Evolutionary conservation across 1,140 invertebrate species (phyloP), one percentile per base, ranked within the genome.

Genomic region (Neodiprion lecontei): DNA sequence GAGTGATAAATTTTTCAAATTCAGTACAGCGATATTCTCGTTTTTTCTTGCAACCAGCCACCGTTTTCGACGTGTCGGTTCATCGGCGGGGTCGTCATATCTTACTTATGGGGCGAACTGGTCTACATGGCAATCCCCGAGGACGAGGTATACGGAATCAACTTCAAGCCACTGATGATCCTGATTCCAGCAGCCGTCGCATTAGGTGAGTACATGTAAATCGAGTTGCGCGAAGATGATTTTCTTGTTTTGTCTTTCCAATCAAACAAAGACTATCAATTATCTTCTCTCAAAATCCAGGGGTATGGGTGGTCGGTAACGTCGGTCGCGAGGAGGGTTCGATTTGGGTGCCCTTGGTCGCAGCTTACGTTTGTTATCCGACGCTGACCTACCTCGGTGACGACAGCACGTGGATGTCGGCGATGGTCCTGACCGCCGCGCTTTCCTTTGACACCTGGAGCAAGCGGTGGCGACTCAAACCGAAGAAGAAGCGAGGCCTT

Each of bases 231-330:
- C 7, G 53, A 12, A 61, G n/a, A 12, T 5, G 53, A 61, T 17
- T 12, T 40, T 5, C 28, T 40, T 1, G 28, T 40, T 40, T 40
- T 40, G 17, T 40, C 28, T 40, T 4, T 40, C 9, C n/a, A 14
- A 61, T 61, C 4, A 61, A 17, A 61, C 11, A 40, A 40, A 40
- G 28, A 40, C 28, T 5, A 40, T 5, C 9, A 5, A 61, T 14
- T 61, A 14, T 61, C 79, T 87, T 84, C 67, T 40, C 1, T 5
- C 0, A 40, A 40, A 40, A 40, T 40, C 28, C 82, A 96, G 96
- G 96, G 82, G 94, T 97, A 0, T 95, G 96, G 93, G 88, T 92
- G 1, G 94, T 98, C 11, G 96, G 96, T 12, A 98, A 98, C 83
- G 94, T 98, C 81, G 96, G 97, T 0, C 89, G 92, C 67, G 93